Evolutionary conservation across 2,888 invertebrate genomes (phyloP), one percentile per base, ranked within the genome.

Genomic region (Cantharis lateralis): DNA sequence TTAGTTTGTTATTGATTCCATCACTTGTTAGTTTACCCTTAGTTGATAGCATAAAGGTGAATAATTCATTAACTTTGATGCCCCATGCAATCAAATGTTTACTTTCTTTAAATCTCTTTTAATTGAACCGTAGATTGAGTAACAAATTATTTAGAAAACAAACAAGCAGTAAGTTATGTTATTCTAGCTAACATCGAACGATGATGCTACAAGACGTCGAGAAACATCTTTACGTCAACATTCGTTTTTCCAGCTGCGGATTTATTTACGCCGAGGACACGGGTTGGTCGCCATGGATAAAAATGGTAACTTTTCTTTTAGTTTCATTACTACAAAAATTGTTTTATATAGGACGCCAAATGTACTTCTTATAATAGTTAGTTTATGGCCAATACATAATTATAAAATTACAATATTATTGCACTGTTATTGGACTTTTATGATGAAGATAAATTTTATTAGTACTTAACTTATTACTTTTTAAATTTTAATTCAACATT

Each of bases 271-370:
- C 85, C 92, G 95, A 85, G 98, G 98, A 80, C 93, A 93, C 85
- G 96, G 96, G 88, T 91, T 98, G 85, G 93, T 96, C 76, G 95
- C 98, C 78, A 96, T 96, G 93, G 98, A 98, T 88, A 95, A 97
- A 89, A 96, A 96, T 89, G 98, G 98, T 97, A 90, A 91, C 91
- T 61, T 24, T n/a, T n/a, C 32, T 10, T 28, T 28, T 24, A 9
- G n/a, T n/a, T n/a, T n/a, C n/a, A n/a, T n/a, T n/a, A n/a, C n/a
- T n/a, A n/a, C n/a, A n/a, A n/a, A n/a, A n/a, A n/a, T n/a, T n/a
- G n/a, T n/a, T n/a, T n/a, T n/a, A n/a, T n/a, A n/a, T n/a, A n/a
- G n/a, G n/a, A n/a, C n/a, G n/a, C n/a, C n/a, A n/a, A n/a, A n/a
- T n/a, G n/a, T n/a, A n/a, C n/a, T n/a, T n/a, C n/a, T n/a, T n/a